phyloP scores from a whole-genome alignment of 2,113 vertebrate species.

The Prunella fulvescens region DNA sequence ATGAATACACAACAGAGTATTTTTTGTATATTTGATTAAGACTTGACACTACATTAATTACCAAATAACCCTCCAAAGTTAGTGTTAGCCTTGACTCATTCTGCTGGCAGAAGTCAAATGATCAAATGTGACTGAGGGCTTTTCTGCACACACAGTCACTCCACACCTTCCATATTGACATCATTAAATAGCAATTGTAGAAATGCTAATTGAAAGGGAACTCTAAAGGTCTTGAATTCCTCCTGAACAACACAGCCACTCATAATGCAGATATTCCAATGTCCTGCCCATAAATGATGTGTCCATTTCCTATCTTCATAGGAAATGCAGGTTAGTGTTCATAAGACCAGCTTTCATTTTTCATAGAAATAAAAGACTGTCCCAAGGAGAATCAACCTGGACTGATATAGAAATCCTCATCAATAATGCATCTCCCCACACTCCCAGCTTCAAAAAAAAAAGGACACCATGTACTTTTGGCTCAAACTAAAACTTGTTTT shows the following conservation, averaged over 20 bases:
- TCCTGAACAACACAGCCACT: background rate
- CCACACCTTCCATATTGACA: background rate
- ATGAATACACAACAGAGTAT: background rate
- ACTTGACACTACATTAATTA: background rate
- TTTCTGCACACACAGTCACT: background rate
- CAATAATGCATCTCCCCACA: background rate
- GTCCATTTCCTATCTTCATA: background rate
- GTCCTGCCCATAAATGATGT: background rate
- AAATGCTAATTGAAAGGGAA: background rate
- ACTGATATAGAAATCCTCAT: conserved; percentile 1
- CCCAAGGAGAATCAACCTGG: background rate
- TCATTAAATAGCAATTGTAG: background rate
- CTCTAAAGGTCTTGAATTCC: background rate
- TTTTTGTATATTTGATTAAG: background rate
- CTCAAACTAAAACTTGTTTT: background rate
- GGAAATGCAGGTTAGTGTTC: background rate
- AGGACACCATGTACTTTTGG: background rate
- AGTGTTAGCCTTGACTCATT: background rate
- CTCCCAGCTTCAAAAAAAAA: background rate
- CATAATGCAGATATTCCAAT: background rate
- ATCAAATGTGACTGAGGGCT: background rate
- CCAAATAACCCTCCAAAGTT: background rate
- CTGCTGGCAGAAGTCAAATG: background rate
- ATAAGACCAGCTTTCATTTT: background rate
- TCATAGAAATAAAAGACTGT: background rate